These are phyloP conservation scores for Augiades crinisus DNA, from an alignment of 2,888 invertebrate genomes.

Conservation along the genomic window DNA sequence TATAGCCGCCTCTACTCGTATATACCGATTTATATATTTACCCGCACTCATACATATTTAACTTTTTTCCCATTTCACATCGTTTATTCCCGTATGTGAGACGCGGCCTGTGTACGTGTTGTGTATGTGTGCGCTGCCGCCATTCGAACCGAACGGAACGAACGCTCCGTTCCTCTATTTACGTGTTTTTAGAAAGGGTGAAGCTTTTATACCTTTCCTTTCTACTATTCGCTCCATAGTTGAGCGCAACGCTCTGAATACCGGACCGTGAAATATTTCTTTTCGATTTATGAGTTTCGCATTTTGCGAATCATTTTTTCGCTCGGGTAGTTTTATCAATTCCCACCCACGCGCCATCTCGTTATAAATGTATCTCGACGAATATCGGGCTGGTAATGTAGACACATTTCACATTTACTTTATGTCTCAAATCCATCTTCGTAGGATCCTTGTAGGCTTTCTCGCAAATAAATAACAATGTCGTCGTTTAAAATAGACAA, in stretches of 20 bases:
- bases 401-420: no score
- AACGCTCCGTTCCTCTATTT: slow-evolving; percentile 63
- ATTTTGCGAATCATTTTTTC: slow-evolving; percentile 59
- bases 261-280: slow-evolving; percentile 67
- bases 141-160: slow-evolving; percentile 58
- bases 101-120: slow-evolving; percentile 44
- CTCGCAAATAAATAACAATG: not conserved
- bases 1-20: slow-evolving; percentile 73
- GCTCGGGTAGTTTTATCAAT: slow-evolving; percentile 55
- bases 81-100: slow-evolving; percentile 77
- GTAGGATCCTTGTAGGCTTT: no score
- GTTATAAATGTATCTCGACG: not conserved
- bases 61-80: slow-evolving; percentile 80
- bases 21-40: slow-evolving; percentile 81
- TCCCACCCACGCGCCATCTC: slow-evolving; percentile 32
- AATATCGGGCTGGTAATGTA: no score
- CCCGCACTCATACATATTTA: slow-evolving; percentile 81
- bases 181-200: slow-evolving; percentile 79
- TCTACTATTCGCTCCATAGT: slow-evolving; percentile 72
- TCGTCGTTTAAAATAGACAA: no score
- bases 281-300: slow-evolving; percentile 74
- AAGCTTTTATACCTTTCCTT: slow-evolving; percentile 78
- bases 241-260: slow-evolving; percentile 63
- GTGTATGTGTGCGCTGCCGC: slow-evolving; percentile 59
- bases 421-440: no score